Evolutionary conservation across 2,797 vertebrate species (phyloP).

Genomic region (Pterois miles): DNA sequence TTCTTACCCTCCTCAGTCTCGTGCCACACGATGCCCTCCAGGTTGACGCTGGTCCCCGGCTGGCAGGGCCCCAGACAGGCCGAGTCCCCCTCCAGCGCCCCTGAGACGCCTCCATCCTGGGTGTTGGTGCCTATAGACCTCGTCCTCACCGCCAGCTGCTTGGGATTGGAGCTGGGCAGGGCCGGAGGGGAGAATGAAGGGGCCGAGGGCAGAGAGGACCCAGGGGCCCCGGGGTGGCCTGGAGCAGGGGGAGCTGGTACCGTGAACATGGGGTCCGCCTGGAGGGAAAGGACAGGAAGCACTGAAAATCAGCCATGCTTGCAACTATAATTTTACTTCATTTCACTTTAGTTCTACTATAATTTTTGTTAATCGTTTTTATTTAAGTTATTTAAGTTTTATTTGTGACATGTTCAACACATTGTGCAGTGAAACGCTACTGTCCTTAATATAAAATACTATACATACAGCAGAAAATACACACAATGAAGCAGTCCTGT

Average conservation of each 20-base stretch:
- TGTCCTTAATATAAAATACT: no score
- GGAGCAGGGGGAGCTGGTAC: constrained; percentile 88
- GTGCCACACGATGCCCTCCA: constrained; percentile 99
- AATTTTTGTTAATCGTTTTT: background rate
- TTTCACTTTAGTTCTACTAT: background rate
- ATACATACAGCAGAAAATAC: no score
- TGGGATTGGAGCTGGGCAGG: constrained; percentile 87
- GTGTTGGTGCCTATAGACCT: constrained; percentile 97
- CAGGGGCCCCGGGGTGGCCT: constrained; percentile 84
- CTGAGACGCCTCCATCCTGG: constrained; percentile 82
- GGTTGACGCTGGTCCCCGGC: constrained; percentile 97
- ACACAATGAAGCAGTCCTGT: no score
- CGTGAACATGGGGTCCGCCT: constrained; percentile 95
- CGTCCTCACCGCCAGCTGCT: constrained; percentile 92
- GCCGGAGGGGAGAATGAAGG: constrained; percentile 79
- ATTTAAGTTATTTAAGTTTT: background rate
- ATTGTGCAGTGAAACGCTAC: no score
- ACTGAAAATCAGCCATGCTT: background rate
- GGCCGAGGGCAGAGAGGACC: constrained; percentile 66
- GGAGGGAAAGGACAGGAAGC: constrained; percentile 37
- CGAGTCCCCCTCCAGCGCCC: constrained; percentile 87
- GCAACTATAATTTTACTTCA: background rate
- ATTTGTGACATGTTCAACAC: background rate
- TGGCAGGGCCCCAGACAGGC: constrained; percentile 95
- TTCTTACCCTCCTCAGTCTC: constrained; percentile 96